Evolutionary conservation across 1,140 invertebrate species (phyloP), one percentile per base, ranked within the genome.

Genomic region (Scaptomyza montana): DNA sequence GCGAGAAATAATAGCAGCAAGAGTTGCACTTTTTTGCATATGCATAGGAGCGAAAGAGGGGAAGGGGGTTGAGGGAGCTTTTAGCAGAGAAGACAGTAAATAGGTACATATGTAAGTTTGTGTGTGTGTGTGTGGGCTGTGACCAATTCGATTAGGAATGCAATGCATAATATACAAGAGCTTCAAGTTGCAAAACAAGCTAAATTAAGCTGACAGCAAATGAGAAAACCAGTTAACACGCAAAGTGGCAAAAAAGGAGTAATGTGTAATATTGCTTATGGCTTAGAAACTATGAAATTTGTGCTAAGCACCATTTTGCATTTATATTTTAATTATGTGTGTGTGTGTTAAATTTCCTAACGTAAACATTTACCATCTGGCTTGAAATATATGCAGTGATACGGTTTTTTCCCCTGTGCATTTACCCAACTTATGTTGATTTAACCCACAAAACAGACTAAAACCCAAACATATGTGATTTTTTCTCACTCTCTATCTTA

Each of bases 381-480:
- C 25, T 45, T 6, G 43, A 59, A 47, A 33, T 47, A 1, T 5
- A 33, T 65, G 55, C 21, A 21, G 21, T 33, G n/a, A n/a, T n/a
- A n/a, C n/a, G n/a, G n/a, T n/a, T n/a, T 30, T 81, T 73, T 68
- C 69, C 63, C 66, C 66, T 77, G 74, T 80, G 64, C 80, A 67
- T 85, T 77, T 75, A 72, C 77, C 57, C 55, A 68, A 36, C 30
- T 46, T 28, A 55, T 85, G 74, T 85, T 80, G 74, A 72, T 56
- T 80, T 85, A 87, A 87, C 82, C 82, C 78, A 85, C 77, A 78
- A 86, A 86, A 67, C 64, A 74, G 60, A 78, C 63, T 51, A 30
- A 64, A 74, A 41, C 51, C 63, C 56, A 72, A 78, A 81, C 81
- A 85, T 81, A 70, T 85, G 81, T 87, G 81, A 68, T 74, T 77